Evolutionary conservation across 2,113 vertebrate species (phyloP), one percentile per base, ranked within the genome.

Genomic region (Phycodurus eques): DNA sequence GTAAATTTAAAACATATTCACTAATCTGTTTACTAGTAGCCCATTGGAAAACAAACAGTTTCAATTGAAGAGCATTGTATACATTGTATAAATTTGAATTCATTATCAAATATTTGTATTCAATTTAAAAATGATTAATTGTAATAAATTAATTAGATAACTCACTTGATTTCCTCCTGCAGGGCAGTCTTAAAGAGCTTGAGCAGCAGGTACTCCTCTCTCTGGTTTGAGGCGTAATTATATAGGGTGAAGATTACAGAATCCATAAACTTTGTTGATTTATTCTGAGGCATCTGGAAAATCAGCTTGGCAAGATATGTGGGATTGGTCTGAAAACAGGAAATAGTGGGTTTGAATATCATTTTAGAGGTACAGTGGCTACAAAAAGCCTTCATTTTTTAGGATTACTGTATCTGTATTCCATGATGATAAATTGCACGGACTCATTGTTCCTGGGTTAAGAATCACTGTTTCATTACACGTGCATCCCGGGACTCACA

Each of bases 201-300:
- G 31, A 98, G 92, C 3, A 99, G 91, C 79, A 99, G 92, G 79
- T 99, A 99, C 75, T 99, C 97, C 82, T 99, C 96, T 0, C 97
- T 92, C 89, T 98, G 98, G 88, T 99, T 99, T 72, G 98, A 99
- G 1, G 96, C 98, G 4, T 99, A 99, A 89, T 99, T 99, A 79
- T 99, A 99, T 8, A 99, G 90, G 0, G 98, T 98, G 91, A 99
- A 99, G 91, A 99, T 99, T 0, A 99, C 98, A 17, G 97, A 97
- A 88, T 99, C 97, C 98, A 99, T 99, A 88, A 99, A 99, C 85
- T 99, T 99, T 14, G 98, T 99, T 76, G 98, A 99, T 85, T 95
- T 98, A 85, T 99, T 99, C 88, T 99, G 97, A 9, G 97, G 97
- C 98, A 99, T 99, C 92, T 99, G 98, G 90, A 99, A 99, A 84